Evolutionary conservation across 2,888 invertebrate species (phyloP), one percentile per base, ranked within the genome.

Genomic region (Panopea generosa): DNA sequence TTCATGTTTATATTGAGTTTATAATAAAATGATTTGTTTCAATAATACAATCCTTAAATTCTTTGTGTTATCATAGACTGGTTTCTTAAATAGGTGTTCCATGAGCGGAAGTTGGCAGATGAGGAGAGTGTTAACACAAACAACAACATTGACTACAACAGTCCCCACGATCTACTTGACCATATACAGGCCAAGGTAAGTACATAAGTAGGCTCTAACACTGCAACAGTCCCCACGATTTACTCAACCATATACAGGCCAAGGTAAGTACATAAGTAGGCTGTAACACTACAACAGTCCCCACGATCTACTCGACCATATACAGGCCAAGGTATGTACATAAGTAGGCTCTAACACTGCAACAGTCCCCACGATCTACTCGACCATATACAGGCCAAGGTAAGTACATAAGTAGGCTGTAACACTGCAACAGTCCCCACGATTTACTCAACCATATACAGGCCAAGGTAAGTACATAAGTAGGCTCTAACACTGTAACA

Each of bases 221-320:
- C 60, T 82, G 85, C 11, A 88, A 86, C 77, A 86, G 85, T 67
- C 89, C 89, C 1, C 85, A 87, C 65, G 88, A 89, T 59, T 80
- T 90, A 9, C 75, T 85, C 16, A 87, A 90, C 55, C 76, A 84
- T 20, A 86, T 90, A 47, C 87, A 87, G 70, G 77, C 84, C 18
- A 84, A 82, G 80, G 89, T 89, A 80, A 18, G 65, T 53, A n/a
- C n/a, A n/a, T n/a, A n/a, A n/a, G n/a, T n/a, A n/a, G n/a, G n/a
- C n/a, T n/a, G n/a, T n/a, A n/a, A n/a, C n/a, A 90, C 60, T 82
- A 86, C 11, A 88, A 86, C 77, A 86, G 85, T 67, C 89, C 89
- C 1, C 85, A 87, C 65, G 88, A 89, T 59, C 81, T 90, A 9
- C 75, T 85, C 16, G 87, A 90, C 55, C 76, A 84, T 20, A 86